phyloP scores from a whole-genome alignment of 2,797 vertebrate species.

The Thunnus albacares region DNA sequence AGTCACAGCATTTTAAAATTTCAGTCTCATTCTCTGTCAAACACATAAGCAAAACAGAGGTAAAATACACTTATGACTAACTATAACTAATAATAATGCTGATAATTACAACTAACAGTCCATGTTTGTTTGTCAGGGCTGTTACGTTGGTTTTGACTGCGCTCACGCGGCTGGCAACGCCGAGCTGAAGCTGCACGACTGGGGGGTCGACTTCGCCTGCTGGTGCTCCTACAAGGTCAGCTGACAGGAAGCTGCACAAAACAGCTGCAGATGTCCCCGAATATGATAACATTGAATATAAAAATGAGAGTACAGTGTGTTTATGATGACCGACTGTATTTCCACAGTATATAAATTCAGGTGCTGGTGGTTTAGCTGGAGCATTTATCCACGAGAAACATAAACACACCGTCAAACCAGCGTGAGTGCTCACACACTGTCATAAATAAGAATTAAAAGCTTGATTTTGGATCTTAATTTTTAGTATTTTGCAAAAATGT shows the following conservation, averaged over 20 bases:
- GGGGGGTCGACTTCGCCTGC: constrained; percentile 97
- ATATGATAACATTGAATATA: not conserved
- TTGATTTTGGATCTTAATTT: no score
- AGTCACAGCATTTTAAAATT: no score
- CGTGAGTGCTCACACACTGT: constrained; percentile 84
- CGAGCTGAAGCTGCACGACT: constrained; percentile 92
- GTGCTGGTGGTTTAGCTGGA: constrained; percentile 92
- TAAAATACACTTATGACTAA: no score
- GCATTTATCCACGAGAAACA: constrained; percentile 94
- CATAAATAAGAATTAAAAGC: no score
- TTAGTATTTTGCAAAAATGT: no score
- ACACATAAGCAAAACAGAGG: no score
- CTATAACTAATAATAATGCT: no score
- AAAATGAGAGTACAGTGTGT: not conserved
- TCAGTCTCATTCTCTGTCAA: no score
- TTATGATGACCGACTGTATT: constrained; percentile 5
- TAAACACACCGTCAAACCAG: constrained; percentile 84
- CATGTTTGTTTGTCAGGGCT: constrained; percentile 86
- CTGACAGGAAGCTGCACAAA: not conserved
- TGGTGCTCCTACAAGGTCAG: constrained; percentile 98
- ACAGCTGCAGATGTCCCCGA: not conserved
- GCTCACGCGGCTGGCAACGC: constrained; percentile 94
- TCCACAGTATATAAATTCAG: constrained; percentile 94
- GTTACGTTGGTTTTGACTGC: constrained; percentile 94
- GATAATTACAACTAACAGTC: not conserved